Evolutionary conservation across 2,113 vertebrate genomes (phyloP).

Genomic region (Microtus montanus): DNA sequence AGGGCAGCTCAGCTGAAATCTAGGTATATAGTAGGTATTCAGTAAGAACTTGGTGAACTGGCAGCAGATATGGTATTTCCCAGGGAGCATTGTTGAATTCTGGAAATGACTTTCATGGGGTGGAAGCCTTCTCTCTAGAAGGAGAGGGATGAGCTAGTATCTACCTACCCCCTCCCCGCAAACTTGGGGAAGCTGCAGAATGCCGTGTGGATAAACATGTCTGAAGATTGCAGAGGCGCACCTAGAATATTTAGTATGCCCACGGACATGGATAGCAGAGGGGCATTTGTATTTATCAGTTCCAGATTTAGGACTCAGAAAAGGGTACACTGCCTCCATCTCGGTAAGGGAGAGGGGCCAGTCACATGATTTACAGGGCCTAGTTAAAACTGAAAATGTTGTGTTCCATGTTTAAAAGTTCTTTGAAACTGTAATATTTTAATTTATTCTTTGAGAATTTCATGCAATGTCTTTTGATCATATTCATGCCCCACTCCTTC

Average conservation of each 20-base stretch:
- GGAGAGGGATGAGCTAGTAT: not conserved
- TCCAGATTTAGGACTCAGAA: not conserved
- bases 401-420: not conserved
- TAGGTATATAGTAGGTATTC: not conserved
- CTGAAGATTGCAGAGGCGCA: not conserved
- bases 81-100: constrained; percentile 19
- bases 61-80: not conserved
- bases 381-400: not conserved
- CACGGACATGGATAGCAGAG: not conserved
- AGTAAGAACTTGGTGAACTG: not conserved
- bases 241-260: not conserved
- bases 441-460: not conserved
- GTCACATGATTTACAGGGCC: not conserved
- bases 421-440: not conserved
- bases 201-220: not conserved
- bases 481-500: not conserved
- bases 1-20: not conserved
- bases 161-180: no score
- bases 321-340: not conserved
- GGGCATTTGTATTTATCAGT: not conserved
- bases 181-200: not conserved
- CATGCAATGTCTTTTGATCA: not conserved
- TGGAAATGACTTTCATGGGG: not conserved
- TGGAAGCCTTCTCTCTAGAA: not conserved
- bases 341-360: not conserved